Conservation (phyloP, 2,113 vertebrate genomes). For the Hymenochirus boettgeri region DNA sequence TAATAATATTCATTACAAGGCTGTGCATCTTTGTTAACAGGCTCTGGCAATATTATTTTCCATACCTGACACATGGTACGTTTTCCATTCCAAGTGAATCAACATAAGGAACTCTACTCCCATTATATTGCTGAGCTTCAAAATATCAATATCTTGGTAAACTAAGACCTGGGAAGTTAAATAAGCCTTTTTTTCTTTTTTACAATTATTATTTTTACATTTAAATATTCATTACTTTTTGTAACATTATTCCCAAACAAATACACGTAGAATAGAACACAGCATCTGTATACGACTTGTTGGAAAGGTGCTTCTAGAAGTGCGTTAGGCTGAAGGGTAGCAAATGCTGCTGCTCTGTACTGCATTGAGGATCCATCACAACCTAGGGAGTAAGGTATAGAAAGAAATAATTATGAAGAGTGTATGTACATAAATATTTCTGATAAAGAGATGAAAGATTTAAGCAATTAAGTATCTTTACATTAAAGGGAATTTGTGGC, state of each 20-base stretch:
- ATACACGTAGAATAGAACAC: constrained; percentile 19
- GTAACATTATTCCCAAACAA: constrained; percentile 23
- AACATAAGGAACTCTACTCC: constrained; percentile 8
- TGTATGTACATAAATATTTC: too few relatives aligned
- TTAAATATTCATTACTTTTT: constrained; percentile 3
- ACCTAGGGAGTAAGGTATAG: too few relatives aligned
- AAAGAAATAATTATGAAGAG: background rate
- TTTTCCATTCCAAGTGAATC: background rate
- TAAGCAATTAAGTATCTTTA: too few relatives aligned
- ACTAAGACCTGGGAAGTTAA: constrained; percentile 35
- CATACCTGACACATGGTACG: too few relatives aligned
- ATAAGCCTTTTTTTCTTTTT: too few relatives aligned
- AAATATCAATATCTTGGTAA: constrained; percentile 10
- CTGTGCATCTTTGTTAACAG: background rate
- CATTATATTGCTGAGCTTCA: constrained; percentile 1
- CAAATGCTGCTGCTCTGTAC: background rate
- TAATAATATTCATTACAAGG: background rate
- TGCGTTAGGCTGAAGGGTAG: background rate
- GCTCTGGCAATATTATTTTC: background rate
- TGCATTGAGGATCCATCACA: background rate
- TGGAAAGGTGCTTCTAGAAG: constrained; percentile 38
- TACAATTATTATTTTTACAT: background rate
- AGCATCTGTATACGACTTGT: constrained; percentile 12
- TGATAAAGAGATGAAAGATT: too few relatives aligned
- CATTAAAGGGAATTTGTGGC: too few relatives aligned